A percentile compares a stretch with the other conserved stretches of the same genome.
phyloP scores from a whole-genome alignment of 2,797 vertebrate species.

The Notamacropus eugenii region DNA sequence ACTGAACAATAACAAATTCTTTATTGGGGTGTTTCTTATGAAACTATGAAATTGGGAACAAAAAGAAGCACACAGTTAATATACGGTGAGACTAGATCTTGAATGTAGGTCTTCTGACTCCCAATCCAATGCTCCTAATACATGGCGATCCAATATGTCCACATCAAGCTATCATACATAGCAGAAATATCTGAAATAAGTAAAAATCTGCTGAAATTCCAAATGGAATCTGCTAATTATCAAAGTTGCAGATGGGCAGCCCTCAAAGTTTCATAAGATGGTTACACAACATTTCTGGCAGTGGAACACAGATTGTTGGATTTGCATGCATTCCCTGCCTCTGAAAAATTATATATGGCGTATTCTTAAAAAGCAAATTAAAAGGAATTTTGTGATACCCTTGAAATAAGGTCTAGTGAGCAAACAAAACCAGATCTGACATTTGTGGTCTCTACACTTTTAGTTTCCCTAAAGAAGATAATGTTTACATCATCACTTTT shows the following conservation, averaged over 20 bases:
- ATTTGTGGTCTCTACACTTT: constrained; percentile 12
- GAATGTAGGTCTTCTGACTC: not conserved
- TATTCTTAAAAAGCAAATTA: constrained; percentile 16
- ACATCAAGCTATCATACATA: not conserved
- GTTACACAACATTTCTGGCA: not conserved
- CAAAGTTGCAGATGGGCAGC: not conserved
- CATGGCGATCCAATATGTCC: not conserved
- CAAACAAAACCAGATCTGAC: not conserved
- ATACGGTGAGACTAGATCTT: not conserved
- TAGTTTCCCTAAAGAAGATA: not conserved
- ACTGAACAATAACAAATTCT: not conserved
- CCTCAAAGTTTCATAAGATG: not conserved
- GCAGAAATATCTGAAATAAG: not conserved
- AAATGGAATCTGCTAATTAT: not conserved
- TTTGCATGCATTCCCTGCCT: constrained; percentile 11
- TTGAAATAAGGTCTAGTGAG: not conserved
- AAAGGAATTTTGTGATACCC: constrained; percentile 18
- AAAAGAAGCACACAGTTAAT: not conserved
- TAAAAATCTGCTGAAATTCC: not conserved
- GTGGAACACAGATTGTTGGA: constrained; percentile 3
- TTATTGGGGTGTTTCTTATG: not conserved
- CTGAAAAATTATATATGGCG: constrained; percentile 27
- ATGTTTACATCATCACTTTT: not conserved
- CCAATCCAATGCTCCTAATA: not conserved
- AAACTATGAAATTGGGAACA: not conserved